Base-by-base conservation (phyloP, 1,140 invertebrate genomes). In the Notospermus geniculatus region DNA sequence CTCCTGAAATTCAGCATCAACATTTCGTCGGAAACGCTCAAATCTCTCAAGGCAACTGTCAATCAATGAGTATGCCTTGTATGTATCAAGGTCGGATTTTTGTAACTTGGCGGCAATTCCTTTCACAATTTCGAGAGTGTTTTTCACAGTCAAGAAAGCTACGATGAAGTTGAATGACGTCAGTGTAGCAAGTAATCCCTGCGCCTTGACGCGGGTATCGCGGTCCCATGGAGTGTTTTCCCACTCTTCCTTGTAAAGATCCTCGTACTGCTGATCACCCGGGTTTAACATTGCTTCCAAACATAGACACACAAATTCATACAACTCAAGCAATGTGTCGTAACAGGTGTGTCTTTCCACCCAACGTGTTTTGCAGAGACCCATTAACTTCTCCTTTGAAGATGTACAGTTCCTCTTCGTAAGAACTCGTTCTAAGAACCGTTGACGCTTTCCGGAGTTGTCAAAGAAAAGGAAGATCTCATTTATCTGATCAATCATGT, bases 331-430 rank as follows among this genome's bases (percentile, higher is more conserved):
- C 2, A 59, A 50, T 13, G 39, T 28, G 9, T 59, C 28, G 29
- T 52, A 63, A 2, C 57, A 59, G 19, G 45, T 32, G 52, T 63
- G 62, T 17, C 50, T 56, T 54, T 58, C 62, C 25, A 50, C 57
- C 62, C 62, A 63, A 52, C 57, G 45, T 2, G 62, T 63, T 45
- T 54, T 55, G 59, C 62, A 59, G 4, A 63, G 39, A 45, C 56
- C 52, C 23, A 43, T 52, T n/a, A 63, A 39, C 53, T 30, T 60
- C 25, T 59, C 54, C 15, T 36, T 52, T 15, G 54, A 59, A 41
- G 45, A n/a, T 50, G 29, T 45, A 39, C 43, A 41, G 11, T 52
- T 30, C 23, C 55, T 23, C 17, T 39, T 23, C 17, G 28, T 28
- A 28, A 59, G 56, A n/a, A 63, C 36, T n/a, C 22, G 32, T 27